Percentiles rank a stretch among this genome's conserved stretches.
Evolutionary conservation across 2,113 vertebrate species (phyloP).

Genomic region (Brachionichthys hirsutus): DNA sequence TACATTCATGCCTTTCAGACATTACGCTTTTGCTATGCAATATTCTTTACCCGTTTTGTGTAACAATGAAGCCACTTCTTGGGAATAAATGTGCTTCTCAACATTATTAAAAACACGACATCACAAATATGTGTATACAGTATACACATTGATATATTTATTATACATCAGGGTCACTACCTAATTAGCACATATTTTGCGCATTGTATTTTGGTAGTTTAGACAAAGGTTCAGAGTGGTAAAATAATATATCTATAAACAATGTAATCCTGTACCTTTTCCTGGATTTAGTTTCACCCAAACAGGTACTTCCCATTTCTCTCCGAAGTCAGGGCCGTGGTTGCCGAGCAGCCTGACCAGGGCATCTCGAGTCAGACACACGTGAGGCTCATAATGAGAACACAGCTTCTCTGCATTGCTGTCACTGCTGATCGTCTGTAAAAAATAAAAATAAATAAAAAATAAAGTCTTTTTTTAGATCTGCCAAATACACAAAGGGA

Average conservation of each 20-base stretch:
- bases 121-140: neutral
- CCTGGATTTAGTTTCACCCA: conserved; percentile 74
- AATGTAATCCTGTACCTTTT: conserved; percentile 74
- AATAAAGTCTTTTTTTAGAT: neutral
- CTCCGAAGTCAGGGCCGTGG: conserved; percentile 84
- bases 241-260: neutral
- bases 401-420: conserved; percentile 87
- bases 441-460: conserved; percentile 1
- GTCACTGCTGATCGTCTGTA: conserved; percentile 85
- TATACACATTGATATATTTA: neutral
- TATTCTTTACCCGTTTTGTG: no score
- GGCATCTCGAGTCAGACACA: conserved; percentile 84
- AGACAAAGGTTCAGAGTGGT: neutral
- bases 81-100: no score
- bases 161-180: neutral
- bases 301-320: conserved; percentile 93
- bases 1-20: neutral
- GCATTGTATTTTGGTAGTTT: neutral
- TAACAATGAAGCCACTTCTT: no score
- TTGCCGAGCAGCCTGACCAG: conserved; percentile 90
- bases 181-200: neutral
- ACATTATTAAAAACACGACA: no score
- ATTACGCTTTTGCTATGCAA: no score
- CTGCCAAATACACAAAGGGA: conserved; percentile 11
- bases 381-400: conserved; percentile 85